A percentile compares a stretch with the other conserved stretches of the same genome.
Evolutionary conservation across 2,797 vertebrate genomes (phyloP).

Genomic region (Sitta carolinensis): DNA sequence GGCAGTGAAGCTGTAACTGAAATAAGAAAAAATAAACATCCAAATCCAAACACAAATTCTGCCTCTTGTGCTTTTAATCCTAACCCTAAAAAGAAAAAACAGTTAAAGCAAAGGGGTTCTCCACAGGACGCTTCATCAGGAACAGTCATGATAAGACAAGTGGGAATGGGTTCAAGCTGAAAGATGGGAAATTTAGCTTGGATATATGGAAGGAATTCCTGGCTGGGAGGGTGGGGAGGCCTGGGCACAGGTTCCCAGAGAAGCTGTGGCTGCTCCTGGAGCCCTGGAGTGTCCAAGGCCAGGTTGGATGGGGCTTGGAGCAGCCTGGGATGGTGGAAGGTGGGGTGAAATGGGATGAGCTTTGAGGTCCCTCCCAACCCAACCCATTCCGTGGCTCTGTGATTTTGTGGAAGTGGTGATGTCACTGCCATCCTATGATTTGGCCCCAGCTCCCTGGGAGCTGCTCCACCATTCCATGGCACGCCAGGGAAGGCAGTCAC

Average conservation of each 20-base stretch:
- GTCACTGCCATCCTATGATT: rapidly evolving
- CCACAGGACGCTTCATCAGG: too few species aligned
- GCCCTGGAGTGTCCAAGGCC: background rate
- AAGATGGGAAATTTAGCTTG: background rate
- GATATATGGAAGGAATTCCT: background rate
- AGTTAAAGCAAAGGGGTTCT: too few species aligned
- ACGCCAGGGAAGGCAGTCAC: rapidly evolving
- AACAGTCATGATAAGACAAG: background rate
- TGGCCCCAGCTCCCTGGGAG: background rate
- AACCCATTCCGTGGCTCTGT: rapidly evolving
- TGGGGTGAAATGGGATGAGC: rapidly evolving
- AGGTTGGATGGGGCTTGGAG: rapidly evolving
- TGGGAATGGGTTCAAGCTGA: background rate
- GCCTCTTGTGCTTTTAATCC: too few species aligned
- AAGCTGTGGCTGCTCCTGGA: background rate
- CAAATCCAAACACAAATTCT: too few species aligned
- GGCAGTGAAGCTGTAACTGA: too few species aligned
- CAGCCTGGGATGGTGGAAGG: rapidly evolving
- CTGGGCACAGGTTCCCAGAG: background rate
- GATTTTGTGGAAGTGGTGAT: background rate
- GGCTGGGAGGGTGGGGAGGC: rapidly evolving
- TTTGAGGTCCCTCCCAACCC: background rate
- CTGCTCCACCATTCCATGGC: background rate
- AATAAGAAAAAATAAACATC: too few species aligned
- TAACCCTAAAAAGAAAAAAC: too few species aligned